Percentiles rank a stretch among this genome's conserved stretches.
Evolutionary conservation across 1,140 invertebrate species (phyloP).

Genomic region (Ceratina australensis): DNA sequence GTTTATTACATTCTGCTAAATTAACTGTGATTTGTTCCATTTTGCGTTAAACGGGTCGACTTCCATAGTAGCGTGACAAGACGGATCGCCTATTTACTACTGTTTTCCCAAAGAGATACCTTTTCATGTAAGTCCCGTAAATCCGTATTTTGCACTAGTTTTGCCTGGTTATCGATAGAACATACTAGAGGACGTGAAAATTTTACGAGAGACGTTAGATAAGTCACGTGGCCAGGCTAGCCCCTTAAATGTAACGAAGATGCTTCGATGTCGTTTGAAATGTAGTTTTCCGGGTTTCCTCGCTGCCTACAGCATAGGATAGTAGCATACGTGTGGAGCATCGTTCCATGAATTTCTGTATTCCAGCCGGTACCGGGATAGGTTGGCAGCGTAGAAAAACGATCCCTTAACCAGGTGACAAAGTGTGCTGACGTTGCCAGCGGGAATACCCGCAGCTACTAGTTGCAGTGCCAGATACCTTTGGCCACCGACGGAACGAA

Average conservation of each 20-base stretch:
- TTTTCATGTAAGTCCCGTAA: too few species aligned
- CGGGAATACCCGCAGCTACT: conserved; percentile 56
- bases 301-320: neutral
- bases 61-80: too few species aligned
- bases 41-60: too few species aligned
- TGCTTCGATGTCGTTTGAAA: conserved; percentile 7
- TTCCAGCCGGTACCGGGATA: neutral
- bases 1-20: neutral
- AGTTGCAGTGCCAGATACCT: conserved; percentile 31
- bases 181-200: too few species aligned
- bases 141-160: too few species aligned
- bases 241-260: neutral
- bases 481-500: conserved; percentile 27
- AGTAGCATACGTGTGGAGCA: neutral
- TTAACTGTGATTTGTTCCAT: neutral
- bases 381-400: conserved; percentile 46
- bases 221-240: too few species aligned
- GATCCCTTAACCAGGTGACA: conserved; percentile 63
- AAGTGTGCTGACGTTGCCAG: conserved; percentile 61
- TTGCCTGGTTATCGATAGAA: too few species aligned
- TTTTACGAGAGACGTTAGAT: too few species aligned
- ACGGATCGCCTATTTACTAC: too few species aligned
- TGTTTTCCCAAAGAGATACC: too few species aligned
- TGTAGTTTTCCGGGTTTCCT: neutral
- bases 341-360: conserved; percentile 23